phyloP scores from a whole-genome alignment of 2,113 vertebrate species.

The Otus sunia region DNA sequence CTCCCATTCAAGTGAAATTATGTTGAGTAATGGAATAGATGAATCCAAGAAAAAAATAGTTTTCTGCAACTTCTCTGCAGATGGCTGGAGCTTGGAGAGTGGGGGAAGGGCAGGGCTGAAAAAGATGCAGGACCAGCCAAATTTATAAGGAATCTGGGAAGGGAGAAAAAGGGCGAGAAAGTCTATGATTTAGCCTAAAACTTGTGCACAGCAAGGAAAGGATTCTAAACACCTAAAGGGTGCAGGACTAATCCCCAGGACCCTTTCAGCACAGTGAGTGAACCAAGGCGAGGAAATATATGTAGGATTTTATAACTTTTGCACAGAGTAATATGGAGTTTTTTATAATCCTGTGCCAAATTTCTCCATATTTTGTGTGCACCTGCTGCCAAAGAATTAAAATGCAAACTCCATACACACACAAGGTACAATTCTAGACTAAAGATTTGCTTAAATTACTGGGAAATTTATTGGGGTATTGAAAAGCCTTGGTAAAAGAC shows the following conservation, averaged over 20 bases:
- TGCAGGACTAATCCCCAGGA: background rate
- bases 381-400: background rate
- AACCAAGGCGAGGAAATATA: background rate
- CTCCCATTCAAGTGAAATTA: background rate
- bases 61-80: background rate
- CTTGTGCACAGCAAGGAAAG: background rate
- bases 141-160: background rate
- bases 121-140: background rate
- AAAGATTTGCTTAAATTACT: background rate
- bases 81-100: background rate
- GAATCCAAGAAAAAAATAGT: background rate
- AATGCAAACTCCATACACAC: background rate
- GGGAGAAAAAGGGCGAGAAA: background rate
- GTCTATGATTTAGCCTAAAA: background rate
- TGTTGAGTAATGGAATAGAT: background rate
- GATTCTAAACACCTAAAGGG: background rate
- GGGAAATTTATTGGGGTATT: background rate
- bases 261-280: background rate
- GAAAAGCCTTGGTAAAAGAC: background rate
- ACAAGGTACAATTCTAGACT: background rate
- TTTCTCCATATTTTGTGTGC: background rate
- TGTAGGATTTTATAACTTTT: background rate
- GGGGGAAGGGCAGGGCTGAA: background rate
- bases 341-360: background rate
- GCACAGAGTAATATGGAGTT: background rate